These are phyloP conservation scores for Eulimnadia texana DNA, from an alignment of 1,140 invertebrate genomes.

Conservation along the genomic window DNA sequence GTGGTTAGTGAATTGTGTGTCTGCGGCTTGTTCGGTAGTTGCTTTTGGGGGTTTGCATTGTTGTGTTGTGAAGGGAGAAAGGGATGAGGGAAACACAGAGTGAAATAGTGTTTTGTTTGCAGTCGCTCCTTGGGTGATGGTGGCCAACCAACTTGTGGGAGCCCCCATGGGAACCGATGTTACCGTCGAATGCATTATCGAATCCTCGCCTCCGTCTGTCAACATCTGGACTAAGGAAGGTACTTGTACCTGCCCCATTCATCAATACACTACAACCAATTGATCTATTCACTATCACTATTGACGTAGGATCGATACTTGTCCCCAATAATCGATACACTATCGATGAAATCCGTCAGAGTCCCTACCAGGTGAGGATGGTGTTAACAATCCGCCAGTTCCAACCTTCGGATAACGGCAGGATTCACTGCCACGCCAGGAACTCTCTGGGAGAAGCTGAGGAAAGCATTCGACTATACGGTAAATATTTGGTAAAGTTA, in stretches of 20 bases:
- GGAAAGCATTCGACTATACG: slow-evolving; percentile 77
- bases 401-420: slow-evolving; percentile 29
- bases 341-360: slow-evolving; percentile 18
- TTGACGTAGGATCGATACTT: slow-evolving; percentile 3
- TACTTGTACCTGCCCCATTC: slow-evolving; percentile 3
- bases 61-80: too few relatives aligned
- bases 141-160: slow-evolving; percentile 64
- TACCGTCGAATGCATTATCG: slow-evolving; percentile 52
- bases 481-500: neutral
- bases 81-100: neutral
- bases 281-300: neutral
- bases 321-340: slow-evolving; percentile 12
- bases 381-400: slow-evolving; percentile 30
- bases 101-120: slow-evolving; percentile 19
- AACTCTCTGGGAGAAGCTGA: slow-evolving; percentile 88
- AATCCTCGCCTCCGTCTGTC: slow-evolving; percentile 74
- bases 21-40: too few relatives aligned
- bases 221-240: slow-evolving; percentile 54
- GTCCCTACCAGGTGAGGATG: slow-evolving; percentile 28
- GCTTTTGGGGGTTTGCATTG: too few relatives aligned
- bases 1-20: too few relatives aligned
- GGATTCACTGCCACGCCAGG: slow-evolving; percentile 45
- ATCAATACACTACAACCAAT: neutral
- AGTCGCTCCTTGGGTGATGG: slow-evolving; percentile 68
- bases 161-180: slow-evolving; percentile 64